Evolutionary conservation across 2,797 vertebrate genomes (phyloP).

Genomic region (Glyptemys insculpta): DNA sequence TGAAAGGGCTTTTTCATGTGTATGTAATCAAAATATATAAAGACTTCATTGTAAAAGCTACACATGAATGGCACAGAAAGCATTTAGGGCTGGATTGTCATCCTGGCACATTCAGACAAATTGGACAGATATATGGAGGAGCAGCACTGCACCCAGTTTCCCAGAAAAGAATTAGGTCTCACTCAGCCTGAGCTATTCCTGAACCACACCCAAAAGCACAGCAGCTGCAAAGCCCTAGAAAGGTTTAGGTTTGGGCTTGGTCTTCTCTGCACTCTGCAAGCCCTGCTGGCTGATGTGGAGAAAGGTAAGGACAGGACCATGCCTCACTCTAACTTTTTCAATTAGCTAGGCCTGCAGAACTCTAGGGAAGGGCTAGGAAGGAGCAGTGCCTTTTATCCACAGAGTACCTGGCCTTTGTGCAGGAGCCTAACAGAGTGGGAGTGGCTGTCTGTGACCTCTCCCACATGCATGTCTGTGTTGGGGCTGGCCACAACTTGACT

Average conservation of each 20-base stretch:
- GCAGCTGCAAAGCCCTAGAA: background rate
- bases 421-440: background rate
- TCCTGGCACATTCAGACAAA: background rate
- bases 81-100: background rate
- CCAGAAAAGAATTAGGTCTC: background rate
- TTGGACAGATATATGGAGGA: background rate
- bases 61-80: background rate
- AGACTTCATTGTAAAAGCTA: background rate
- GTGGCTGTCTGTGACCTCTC: background rate
- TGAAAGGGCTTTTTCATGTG: background rate
- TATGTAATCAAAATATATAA: background rate
- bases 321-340: background rate
- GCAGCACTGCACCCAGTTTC: background rate
- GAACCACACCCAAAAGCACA: background rate
- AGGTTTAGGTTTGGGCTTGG: background rate
- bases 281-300: accelerated
- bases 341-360: background rate
- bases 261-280: background rate
- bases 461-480: background rate
- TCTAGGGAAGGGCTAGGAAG: background rate
- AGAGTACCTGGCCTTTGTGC: background rate
- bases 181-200: background rate
- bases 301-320: background rate
- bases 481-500: background rate
- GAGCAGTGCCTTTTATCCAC: background rate